Evolutionary conservation across 2,888 invertebrate species (phyloP).

Genomic region (Parascotia fuliginaria): DNA sequence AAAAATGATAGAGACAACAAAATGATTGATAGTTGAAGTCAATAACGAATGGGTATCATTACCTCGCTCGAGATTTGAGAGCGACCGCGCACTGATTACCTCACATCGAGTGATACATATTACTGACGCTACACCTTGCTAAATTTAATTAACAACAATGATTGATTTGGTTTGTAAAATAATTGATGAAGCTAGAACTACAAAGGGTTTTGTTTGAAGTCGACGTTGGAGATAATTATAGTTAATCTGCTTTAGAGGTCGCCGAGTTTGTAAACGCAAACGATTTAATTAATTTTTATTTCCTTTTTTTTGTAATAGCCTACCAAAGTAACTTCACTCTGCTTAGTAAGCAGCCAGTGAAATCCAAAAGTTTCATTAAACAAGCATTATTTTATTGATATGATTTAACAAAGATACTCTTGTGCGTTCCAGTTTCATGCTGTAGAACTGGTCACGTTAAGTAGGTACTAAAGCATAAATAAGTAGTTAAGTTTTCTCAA

Average conservation of each 20-base stretch:
- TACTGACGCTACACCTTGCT: constrained; percentile 1
- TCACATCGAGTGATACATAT: constrained; percentile 24
- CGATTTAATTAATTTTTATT: not conserved
- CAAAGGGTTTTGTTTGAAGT: not conserved
- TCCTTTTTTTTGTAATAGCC: not conserved
- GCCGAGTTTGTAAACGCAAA: not conserved
- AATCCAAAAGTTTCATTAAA: too few species aligned
- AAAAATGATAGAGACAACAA: constrained; percentile 2
- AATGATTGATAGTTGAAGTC: constrained; percentile 19
- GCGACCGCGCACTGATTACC: constrained; percentile 30
- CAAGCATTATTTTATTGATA: not conserved
- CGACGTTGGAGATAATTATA: not conserved
- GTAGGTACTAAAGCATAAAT: constrained; percentile 19
- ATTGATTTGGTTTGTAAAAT: constrained; percentile 17
- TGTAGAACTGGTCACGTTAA: constrained; percentile 15
- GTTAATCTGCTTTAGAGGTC: not conserved
- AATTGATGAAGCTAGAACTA: not conserved
- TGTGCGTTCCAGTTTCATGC: not conserved
- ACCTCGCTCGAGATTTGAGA: constrained; percentile 21
- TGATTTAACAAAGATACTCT: not conserved
- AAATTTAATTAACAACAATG: constrained; percentile 16
- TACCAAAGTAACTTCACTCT: too few species aligned
- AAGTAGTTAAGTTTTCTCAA: constrained; percentile 22
- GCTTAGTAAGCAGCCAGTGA: too few species aligned
- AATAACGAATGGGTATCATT: constrained; percentile 31